Conservation (phyloP, 23 tunicate genomes). For the Halocynthia roretzi region DNA sequence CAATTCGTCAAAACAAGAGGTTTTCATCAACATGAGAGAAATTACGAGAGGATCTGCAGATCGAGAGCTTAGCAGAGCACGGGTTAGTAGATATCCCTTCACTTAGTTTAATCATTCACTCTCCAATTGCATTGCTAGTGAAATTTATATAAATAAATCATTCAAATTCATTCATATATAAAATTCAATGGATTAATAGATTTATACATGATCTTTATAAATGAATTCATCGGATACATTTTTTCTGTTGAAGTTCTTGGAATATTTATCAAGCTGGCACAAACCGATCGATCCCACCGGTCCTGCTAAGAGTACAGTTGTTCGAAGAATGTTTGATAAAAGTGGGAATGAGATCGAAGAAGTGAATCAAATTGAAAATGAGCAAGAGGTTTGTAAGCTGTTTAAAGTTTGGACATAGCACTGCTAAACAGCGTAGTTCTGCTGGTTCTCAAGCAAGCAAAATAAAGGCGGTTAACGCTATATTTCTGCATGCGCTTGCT, state of each 20-base stretch:
- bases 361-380: conserved; percentile 48
- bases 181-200: not conserved
- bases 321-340: conserved; percentile 54
- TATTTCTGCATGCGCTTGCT: too few relatives aligned
- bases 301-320: conserved; percentile 53
- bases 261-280: conserved; percentile 67
- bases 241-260: conserved; percentile 44
- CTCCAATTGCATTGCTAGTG: too few relatives aligned
- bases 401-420: not conserved
- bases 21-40: conserved; percentile 63
- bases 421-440: too few relatives aligned
- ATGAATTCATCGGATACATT: not conserved
- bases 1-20: conserved; percentile 1
- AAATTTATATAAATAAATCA: too few relatives aligned
- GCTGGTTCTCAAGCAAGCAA: too few relatives aligned
- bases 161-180: too few relatives aligned
- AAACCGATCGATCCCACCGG: conserved; percentile 70
- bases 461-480: too few relatives aligned
- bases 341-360: conserved; percentile 59
- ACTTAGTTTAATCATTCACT: too few relatives aligned
- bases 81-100: conserved; percentile 31
- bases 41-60: conserved; percentile 58
- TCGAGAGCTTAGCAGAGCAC: conserved; percentile 30
- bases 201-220: not conserved
- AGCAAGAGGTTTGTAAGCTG: conserved; percentile 38